Evolutionary conservation across 2,797 vertebrate species (phyloP).

Genomic region (Lacerta agilis): DNA sequence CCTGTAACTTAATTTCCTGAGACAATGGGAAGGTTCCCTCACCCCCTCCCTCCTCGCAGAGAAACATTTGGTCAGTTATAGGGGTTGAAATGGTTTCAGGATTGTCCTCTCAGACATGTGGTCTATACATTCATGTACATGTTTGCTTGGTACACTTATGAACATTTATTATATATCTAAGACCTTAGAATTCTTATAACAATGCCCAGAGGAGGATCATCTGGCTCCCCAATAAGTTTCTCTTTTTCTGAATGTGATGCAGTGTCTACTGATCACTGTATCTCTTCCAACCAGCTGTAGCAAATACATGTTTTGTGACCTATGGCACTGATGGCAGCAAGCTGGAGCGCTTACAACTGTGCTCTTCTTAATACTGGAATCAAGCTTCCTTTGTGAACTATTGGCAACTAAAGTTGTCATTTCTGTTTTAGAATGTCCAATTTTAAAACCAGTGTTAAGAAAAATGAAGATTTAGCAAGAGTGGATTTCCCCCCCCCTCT

Average conservation of each 20-base stretch:
- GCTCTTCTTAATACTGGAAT: constrained; percentile 92
- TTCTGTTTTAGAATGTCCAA: constrained; percentile 95
- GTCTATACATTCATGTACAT: too few species aligned
- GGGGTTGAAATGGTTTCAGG: too few species aligned
- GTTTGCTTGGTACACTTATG: too few species aligned
- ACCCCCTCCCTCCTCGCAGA: too few species aligned
- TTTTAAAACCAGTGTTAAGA: constrained; percentile 92
- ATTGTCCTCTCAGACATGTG: too few species aligned
- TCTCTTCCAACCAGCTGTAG: constrained; percentile 77
- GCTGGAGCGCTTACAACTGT: constrained; percentile 83
- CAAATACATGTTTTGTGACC: constrained; percentile 75
- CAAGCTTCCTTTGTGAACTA: constrained; percentile 91
- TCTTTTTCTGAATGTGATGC: constrained; percentile 50
- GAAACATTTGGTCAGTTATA: too few species aligned
- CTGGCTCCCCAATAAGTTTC: constrained; percentile 6
- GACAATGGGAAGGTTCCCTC: too few species aligned
- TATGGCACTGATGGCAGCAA: constrained; percentile 83
- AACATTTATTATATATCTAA: too few species aligned
- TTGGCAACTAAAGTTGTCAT: constrained; percentile 96
- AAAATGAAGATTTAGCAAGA: constrained; percentile 98
- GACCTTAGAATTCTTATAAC: too few species aligned
- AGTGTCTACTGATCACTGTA: constrained; percentile 67
- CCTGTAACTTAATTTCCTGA: too few species aligned
- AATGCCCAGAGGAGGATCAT: background rate
- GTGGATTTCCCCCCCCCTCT: constrained; percentile 78